Conservation (phyloP, 1,140 invertebrate genomes). For the Tetraneura akinire region DNA sequence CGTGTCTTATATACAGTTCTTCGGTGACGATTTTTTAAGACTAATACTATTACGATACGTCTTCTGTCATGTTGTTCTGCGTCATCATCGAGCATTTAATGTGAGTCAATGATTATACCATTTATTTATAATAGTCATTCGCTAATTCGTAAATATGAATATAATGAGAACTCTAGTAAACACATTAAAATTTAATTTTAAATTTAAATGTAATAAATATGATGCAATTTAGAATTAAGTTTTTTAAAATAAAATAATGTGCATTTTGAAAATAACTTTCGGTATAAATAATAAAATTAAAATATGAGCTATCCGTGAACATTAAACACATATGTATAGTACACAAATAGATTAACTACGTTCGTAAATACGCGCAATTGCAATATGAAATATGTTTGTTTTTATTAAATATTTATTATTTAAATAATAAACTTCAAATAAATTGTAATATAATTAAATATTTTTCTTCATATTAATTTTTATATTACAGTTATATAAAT, state of each 20-base stretch:
- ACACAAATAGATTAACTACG: neutral
- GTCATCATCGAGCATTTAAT: constrained; percentile 77
- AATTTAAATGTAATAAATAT: neutral
- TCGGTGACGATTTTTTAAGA: constrained; percentile 91
- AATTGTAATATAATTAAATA: too few relatives aligned
- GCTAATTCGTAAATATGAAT: neutral
- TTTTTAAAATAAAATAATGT: constrained; percentile 13
- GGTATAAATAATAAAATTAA: too few relatives aligned
- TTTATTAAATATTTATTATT: neutral
- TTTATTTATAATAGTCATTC: neutral
- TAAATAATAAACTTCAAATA: neutral
- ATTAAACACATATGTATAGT: neutral
- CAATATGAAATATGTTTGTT: too few relatives aligned
- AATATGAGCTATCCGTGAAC: constrained; percentile 25
- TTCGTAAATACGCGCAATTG: neutral
- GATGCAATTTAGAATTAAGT: too few relatives aligned
- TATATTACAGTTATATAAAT: too few relatives aligned
- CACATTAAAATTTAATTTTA: constrained; percentile 26
- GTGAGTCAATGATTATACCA: constrained; percentile 56
- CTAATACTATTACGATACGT: constrained; percentile 85
- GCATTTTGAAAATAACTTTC: neutral
- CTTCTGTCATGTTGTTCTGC: constrained; percentile 87
- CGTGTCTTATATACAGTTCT: constrained; percentile 80
- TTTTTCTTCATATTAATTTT: too few relatives aligned
- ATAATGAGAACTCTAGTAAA: neutral